A percentile compares a stretch with the other conserved stretches of the same genome.
Conservation (phyloP, 2,888 invertebrate genomes). For the Ypsolopha scabrella region DNA sequence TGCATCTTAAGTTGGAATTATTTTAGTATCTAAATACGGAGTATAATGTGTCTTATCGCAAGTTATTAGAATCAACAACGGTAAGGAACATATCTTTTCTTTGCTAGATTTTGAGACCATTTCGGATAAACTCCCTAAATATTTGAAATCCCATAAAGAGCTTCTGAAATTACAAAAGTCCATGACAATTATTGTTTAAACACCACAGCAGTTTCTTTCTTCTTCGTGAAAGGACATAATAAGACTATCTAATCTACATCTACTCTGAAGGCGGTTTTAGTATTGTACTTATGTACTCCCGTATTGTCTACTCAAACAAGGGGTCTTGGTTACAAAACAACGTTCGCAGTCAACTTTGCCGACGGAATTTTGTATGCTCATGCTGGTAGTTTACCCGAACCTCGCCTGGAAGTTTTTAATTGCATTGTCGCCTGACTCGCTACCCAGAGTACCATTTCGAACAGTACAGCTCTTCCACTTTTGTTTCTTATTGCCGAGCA, state of each 20-base stretch:
- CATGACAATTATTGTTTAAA: neutral
- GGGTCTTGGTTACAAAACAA: neutral
- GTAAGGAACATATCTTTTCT: too few species aligned
- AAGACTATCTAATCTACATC: slow-evolving; percentile 14
- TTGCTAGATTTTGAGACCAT: too few species aligned
- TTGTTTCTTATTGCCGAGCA: too few species aligned
- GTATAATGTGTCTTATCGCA: neutral
- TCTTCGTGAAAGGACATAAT: slow-evolving; percentile 2
- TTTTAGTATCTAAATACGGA: neutral
- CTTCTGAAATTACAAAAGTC: neutral
- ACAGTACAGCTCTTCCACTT: too few species aligned
- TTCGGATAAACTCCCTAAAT: too few species aligned
- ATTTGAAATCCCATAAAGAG: neutral
- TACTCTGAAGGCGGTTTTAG: neutral
- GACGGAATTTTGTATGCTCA: neutral
- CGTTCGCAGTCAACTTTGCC: neutral
- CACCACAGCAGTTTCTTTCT: slow-evolving; percentile 7
- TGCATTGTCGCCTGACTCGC: neutral
- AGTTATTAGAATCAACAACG: neutral
- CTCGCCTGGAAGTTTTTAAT: neutral
- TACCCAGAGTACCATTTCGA: too few species aligned
- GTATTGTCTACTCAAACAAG: neutral
- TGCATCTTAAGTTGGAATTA: too few species aligned
- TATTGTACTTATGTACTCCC: neutral
- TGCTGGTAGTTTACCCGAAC: too few species aligned